phyloP scores from a whole-genome alignment of 1,140 invertebrate genomes.

The Amyelois transitella region DNA sequence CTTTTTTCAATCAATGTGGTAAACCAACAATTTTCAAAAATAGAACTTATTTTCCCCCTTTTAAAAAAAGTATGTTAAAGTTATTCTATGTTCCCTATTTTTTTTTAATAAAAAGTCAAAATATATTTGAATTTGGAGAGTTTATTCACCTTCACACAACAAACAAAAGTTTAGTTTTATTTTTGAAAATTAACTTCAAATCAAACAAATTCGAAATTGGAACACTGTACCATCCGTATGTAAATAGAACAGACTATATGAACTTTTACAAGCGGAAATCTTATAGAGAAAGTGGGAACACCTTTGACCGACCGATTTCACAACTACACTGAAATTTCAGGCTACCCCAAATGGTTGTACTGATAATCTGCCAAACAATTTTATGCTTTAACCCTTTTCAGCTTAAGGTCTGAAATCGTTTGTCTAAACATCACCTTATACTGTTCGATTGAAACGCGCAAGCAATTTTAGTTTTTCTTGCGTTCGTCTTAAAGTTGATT shows the following conservation, averaged over 20 bases:
- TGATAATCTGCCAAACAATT: not conserved
- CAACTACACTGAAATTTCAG: slow-evolving; percentile 3
- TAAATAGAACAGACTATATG: not conserved
- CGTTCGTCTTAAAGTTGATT: not conserved
- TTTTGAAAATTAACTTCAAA: not conserved
- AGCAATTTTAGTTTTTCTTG: not conserved
- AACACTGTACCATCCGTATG: not conserved
- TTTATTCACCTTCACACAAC: no score
- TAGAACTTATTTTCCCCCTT: no score
- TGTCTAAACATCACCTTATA: not conserved
- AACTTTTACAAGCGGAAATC: not conserved
- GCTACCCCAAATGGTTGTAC: not conserved
- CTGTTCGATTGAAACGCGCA: not conserved
- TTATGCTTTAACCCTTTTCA: not conserved
- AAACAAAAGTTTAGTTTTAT: no score
- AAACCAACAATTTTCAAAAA: no score
- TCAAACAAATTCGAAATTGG: not conserved
- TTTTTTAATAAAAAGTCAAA: no score
- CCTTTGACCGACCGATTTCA: not conserved
- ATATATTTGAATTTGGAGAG: no score
- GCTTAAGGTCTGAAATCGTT: not conserved
- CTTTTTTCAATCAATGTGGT: no score
- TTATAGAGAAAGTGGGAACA: not conserved
- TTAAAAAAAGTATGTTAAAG: no score
- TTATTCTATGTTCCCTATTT: no score